phyloP scores from a whole-genome alignment of 2,888 invertebrate species.

The Orchesellides sinensis region DNA sequence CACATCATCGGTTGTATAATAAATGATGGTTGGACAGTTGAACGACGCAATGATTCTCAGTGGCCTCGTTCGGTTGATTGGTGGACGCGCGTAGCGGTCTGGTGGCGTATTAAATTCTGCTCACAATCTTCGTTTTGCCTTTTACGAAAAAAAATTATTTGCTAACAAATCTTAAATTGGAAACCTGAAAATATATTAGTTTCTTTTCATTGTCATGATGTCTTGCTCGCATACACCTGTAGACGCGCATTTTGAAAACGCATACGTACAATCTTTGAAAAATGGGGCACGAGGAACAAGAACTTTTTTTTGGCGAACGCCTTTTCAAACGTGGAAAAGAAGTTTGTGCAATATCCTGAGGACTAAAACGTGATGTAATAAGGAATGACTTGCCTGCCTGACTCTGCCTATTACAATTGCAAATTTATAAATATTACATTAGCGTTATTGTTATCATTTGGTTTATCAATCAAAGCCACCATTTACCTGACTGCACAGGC shows the following conservation, averaged over 20 bases:
- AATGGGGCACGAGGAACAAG: neutral
- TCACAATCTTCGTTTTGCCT: neutral
- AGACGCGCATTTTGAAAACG: too few relatives aligned
- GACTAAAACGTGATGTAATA: constrained; percentile 51
- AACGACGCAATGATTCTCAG: neutral
- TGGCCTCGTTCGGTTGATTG: constrained; percentile 30
- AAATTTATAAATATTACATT: too few relatives aligned
- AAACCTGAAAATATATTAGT: neutral
- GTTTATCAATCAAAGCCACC: too few relatives aligned
- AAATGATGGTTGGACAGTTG: constrained; percentile 17
- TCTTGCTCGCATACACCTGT: neutral
- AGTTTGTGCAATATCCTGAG: constrained; percentile 38
- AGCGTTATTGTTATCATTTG: too few relatives aligned
- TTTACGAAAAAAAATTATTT: neutral
- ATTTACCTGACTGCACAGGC: too few relatives aligned
- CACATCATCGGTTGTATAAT: constrained; percentile 15
- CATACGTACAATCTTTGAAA: too few relatives aligned
- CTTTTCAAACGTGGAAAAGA: neutral
- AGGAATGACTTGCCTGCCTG: too few relatives aligned
- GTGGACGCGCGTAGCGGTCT: too few relatives aligned
- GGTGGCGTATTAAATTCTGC: too few relatives aligned
- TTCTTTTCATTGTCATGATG: neutral
- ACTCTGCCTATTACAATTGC: too few relatives aligned
- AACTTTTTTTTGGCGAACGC: neutral
- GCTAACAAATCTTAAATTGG: neutral